Evolutionary conservation across 2,797 vertebrate species (phyloP).

Genomic region (Sebastes taczanowskii): DNA sequence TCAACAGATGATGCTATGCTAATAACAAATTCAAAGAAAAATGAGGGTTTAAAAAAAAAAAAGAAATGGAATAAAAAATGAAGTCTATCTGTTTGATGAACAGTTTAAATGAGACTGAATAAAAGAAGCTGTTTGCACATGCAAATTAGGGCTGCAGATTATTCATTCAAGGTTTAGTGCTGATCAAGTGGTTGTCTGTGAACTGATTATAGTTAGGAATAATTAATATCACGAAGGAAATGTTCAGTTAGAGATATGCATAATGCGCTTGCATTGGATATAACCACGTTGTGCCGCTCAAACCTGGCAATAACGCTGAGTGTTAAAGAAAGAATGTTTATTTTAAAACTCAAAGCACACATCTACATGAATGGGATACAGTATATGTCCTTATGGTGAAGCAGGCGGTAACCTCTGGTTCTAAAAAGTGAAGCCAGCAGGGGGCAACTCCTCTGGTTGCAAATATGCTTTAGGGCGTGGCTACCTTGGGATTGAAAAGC

Average conservation of each 20-base stretch:
- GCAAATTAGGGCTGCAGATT: constrained; percentile 59
- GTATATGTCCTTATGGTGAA: not conserved
- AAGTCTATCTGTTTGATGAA: constrained; percentile 46
- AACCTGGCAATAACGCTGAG: not conserved
- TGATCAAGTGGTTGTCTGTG: constrained; percentile 67
- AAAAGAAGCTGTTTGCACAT: constrained; percentile 59
- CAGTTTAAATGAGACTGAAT: constrained; percentile 39
- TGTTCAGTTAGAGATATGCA: constrained; percentile 59
- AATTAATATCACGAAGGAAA: constrained; percentile 71
- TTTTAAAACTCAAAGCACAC: not conserved
- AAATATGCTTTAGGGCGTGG: too few relatives aligned
- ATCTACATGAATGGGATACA: not conserved
- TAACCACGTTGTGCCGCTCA: constrained; percentile 10
- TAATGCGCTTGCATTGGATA: constrained; percentile 51
- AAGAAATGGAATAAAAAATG: not conserved
- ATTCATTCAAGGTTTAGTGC: constrained; percentile 55
- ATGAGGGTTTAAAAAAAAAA: not conserved
- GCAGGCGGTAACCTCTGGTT: not conserved
- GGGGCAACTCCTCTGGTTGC: too few relatives aligned
- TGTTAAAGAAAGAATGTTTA: not conserved
- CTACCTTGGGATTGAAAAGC: not conserved
- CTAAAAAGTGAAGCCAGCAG: not conserved
- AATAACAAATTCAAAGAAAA: not conserved
- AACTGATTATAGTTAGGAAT: constrained; percentile 69
- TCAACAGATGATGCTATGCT: not conserved